Evolutionary conservation across 2,888 invertebrate genomes (phyloP).

Genomic region (Andrena minutula): DNA sequence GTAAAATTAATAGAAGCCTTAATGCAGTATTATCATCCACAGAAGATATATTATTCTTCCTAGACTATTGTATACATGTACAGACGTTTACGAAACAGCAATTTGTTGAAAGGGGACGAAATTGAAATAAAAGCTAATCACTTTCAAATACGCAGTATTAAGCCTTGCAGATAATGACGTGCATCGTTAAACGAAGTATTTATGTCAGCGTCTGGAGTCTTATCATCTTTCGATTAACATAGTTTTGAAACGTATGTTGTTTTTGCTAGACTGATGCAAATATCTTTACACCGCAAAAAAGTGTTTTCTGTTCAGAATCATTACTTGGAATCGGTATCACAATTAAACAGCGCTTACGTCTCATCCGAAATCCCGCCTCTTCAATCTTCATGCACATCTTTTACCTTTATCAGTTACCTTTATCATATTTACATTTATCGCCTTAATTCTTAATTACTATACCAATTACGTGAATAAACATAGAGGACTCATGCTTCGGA

Average conservation of each 20-base stretch:
- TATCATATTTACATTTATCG: no score
- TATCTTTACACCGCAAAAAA: background rate
- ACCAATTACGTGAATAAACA: no score
- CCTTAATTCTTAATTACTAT: no score
- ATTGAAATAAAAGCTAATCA: background rate
- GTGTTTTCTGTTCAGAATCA: conserved; percentile 5
- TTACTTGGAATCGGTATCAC: background rate
- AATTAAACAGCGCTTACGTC: background rate
- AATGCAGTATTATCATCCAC: no score
- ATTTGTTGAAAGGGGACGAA: background rate
- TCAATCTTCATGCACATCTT: background rate
- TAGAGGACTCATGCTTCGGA: no score
- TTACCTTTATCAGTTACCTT: background rate
- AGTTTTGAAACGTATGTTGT: conserved; percentile 15
- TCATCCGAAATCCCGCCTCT: background rate
- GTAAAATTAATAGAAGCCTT: background rate
- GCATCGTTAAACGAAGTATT: background rate
- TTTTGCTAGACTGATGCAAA: conserved; percentile 19
- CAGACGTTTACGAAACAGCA: no score
- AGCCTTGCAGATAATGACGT: background rate
- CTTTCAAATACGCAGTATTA: background rate
- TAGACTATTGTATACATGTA: no score
- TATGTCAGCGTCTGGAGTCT: background rate
- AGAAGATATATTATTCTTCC: no score
- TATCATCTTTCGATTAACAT: conserved; percentile 4